Conservation (phyloP, 1,140 invertebrate genomes). For the Whitmania pigra region DNA sequence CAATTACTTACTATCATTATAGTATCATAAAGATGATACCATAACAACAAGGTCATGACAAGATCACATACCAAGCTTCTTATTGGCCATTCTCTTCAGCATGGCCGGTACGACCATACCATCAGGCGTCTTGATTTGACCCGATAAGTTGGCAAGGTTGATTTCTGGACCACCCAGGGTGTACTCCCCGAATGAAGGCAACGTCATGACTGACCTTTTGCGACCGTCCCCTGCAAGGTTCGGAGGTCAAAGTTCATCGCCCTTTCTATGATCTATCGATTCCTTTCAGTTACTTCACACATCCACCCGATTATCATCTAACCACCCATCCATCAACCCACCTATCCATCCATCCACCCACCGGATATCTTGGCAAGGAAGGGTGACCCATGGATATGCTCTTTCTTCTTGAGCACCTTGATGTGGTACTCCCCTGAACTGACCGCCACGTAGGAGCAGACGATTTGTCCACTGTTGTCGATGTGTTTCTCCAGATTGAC, state of each 20-base stretch:
- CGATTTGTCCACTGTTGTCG: constrained; percentile 60
- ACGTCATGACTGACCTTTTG: constrained; percentile 87
- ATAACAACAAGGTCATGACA: too few species aligned
- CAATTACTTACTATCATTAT: too few species aligned
- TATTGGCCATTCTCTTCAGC: constrained; percentile 78
- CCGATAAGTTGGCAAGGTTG: constrained; percentile 78
- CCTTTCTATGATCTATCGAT: too few species aligned
- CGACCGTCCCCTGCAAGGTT: constrained; percentile 65
- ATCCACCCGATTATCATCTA: too few species aligned
- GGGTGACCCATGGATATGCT: constrained; percentile 83
- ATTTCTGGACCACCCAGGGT: constrained; percentile 61
- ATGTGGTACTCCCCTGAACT: constrained; percentile 88
- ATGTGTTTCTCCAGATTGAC: constrained; percentile 68
- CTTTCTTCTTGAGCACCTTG: constrained; percentile 78
- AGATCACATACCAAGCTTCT: constrained; percentile 52
- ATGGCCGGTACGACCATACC: constrained; percentile 89
- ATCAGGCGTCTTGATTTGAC: constrained; percentile 78
- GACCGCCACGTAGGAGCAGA: constrained; percentile 35
- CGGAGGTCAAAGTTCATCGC: background rate
- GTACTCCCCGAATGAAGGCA: constrained; percentile 85
- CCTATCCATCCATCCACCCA: constrained; percentile 26
- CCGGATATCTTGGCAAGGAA: constrained; percentile 70
- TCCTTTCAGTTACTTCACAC: too few species aligned
- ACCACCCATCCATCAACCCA: too few species aligned
- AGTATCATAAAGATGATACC: too few species aligned